Percentiles rank a stretch among this genome's conserved stretches.
Conservation (phyloP, 2,113 vertebrate species). For the Globicephala melas region DNA sequence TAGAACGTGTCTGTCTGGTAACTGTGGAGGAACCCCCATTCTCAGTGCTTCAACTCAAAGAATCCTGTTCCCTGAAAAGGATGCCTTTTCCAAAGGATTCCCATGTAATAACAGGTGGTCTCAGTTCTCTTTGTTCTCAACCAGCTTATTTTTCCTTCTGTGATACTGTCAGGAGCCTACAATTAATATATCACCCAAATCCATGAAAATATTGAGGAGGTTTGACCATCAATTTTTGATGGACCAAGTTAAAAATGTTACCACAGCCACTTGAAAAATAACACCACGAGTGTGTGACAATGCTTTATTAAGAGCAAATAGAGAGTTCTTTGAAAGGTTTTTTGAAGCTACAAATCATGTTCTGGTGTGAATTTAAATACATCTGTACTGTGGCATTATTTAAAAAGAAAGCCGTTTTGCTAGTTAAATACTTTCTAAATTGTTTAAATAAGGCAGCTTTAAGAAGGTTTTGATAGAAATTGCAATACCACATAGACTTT, state of each 20-base stretch:
- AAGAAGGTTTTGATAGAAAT: conserved; percentile 42
- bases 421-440: background rate
- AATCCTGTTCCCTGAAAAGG: background rate
- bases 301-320: conserved; percentile 40
- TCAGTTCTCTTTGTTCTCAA: background rate
- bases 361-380: background rate
- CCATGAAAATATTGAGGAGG: background rate
- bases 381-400: background rate
- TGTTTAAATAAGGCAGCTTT: conserved; percentile 47
- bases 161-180: background rate
- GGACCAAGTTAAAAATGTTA: background rate
- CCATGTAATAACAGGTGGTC: background rate
- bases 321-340: background rate
- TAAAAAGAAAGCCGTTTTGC: background rate
- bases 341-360: conserved; percentile 3
- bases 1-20: background rate
- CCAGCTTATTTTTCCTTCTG: background rate
- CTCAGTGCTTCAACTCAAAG: background rate
- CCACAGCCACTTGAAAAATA: background rate
- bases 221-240: background rate
- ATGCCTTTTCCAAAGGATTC: background rate
- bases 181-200: background rate
- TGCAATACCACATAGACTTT: background rate
- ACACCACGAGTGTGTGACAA: background rate
- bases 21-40: background rate